Evolutionary conservation across 2,113 vertebrate genomes (phyloP), one percentile per base, ranked within the genome.

Genomic region (Tor tambroides): DNA sequence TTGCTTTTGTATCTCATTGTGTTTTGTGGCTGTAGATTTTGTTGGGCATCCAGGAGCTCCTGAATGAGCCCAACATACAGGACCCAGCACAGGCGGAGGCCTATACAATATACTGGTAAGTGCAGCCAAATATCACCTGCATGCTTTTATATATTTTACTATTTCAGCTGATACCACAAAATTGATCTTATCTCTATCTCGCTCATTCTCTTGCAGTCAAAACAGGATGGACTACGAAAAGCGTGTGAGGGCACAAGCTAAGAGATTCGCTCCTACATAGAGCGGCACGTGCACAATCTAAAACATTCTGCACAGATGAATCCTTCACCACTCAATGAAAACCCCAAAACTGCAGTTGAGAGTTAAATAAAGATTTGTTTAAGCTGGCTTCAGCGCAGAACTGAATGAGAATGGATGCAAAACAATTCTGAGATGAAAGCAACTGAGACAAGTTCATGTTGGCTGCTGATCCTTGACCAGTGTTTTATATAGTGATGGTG

Each of bases 161-260:
- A 41, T 43, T 43, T 17, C 14, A 43, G 9, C 35, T 5, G 7
- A 28, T 46, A 30, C 9, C 38, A 21, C 23, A 46, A 30, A 2
- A 30, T 28, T 41, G 72, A 26, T 35, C 54, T 38, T 32, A 74
- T 72, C 51, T 56, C 8, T n/a, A n/a, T 74, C 8, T 85, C 32
- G 61, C 35, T 28, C n/a, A 38, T 35, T 87, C 26, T 87, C 26
- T 91, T 90, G 28, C 91, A 95, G 95, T 93, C 95, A 95, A 93
- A 95, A 95, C 94, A 93, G 95, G 93, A 94, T 95, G 94, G 95
- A 95, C 92, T 95, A 95, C 83, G 94, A 95, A 90, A 95, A 95
- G 90, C 91, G 94, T 56, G 95, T 95, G 87, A 90, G 95, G 91
- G 94, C 95, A 35, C 95, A 95, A 92, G 95, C 95, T 92, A 95